A percentile compares a stretch with the other conserved stretches of the same genome.
These are phyloP conservation scores for Lepus oiostolus DNA, from an alignment of 2,797 vertebrate species.

Conservation along the genomic window DNA sequence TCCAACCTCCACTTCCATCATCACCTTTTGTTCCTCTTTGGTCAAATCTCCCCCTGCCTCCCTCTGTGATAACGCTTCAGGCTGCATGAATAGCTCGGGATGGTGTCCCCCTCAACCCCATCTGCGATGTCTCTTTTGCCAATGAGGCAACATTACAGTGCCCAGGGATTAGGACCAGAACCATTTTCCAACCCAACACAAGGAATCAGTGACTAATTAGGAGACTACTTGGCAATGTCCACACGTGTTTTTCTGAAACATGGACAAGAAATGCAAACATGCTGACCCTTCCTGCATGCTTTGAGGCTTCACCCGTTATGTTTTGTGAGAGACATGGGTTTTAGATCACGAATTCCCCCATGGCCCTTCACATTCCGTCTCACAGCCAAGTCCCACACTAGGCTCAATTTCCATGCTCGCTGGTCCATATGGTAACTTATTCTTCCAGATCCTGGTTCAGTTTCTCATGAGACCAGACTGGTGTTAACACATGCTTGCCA, in stretches of 20 bases:
- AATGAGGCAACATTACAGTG: not conserved
- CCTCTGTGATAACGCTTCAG: not conserved
- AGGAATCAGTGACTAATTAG: not conserved
- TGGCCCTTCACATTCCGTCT: not conserved
- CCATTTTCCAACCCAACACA: not conserved
- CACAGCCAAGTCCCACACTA: not conserved
- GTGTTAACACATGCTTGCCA: not conserved
- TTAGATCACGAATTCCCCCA: not conserved
- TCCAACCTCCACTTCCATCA: not conserved
- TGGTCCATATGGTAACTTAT: not conserved
- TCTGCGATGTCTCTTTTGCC: not conserved
- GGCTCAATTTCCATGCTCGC: not conserved
- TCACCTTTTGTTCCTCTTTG: not conserved
- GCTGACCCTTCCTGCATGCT: not conserved
- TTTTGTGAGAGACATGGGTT: not conserved
- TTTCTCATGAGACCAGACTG: not conserved
- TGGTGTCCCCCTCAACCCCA: not conserved
- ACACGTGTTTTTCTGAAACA: not conserved
- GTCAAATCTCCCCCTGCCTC: not conserved
- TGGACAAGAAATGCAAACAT: not conserved
- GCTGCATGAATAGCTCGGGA: not conserved
- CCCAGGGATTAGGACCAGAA: not conserved
- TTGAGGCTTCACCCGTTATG: not conserved
- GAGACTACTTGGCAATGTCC: not conserved
- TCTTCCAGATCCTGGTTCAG: constrained; percentile 9